Evolutionary conservation across 2,888 invertebrate species (phyloP), one percentile per base, ranked within the genome.

Genomic region (Pardosa pseudoannulata): DNA sequence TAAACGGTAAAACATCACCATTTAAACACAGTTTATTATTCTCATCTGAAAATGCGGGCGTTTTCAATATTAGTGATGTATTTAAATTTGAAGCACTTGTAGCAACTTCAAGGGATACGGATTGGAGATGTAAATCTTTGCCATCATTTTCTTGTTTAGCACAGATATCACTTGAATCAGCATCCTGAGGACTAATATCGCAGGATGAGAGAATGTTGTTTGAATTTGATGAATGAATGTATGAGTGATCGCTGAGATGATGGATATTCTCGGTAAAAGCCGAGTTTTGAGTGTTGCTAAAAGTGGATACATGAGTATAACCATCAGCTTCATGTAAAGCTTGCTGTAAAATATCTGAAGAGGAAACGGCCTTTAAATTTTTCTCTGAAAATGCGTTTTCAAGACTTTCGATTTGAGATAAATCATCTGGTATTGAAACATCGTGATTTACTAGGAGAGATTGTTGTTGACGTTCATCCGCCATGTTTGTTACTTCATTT

Each of bases 381-480:
- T 64, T 64, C 1, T 16, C 27, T 16, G 23, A 3, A 19, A 19
- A 13, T 29, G 29, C 23, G 3, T 65, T 36, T 19, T 36, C 6
- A 9, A 32, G n/a, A 6, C 39, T 19, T 9, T 74, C 70, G 1
- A 28, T 28, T 28, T 62, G 23, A 11, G 76, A 64, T 16, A 70
- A 29, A 16, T 39, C 32, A 13, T 67, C 73, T 29, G 73, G 23
- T 19, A 67, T 0, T 41, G 67, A 16, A n/a, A 78, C 67, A 62
- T 46, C 56, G 29, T 64, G 46, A 39, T 41, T 72, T 19, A 62
- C 72, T 76, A 87, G 72, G 67, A 78, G 72, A 62, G 80, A 67
- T 80, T 87, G 80, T 87, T 87, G 87, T 87, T 71, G 56, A 64
- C 62, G 46, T 31, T 76, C 74, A 29, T 87, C 87, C 80, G 80